phyloP scores from a whole-genome alignment of 2,888 invertebrate species.

The Sympetrum striolatum region DNA sequence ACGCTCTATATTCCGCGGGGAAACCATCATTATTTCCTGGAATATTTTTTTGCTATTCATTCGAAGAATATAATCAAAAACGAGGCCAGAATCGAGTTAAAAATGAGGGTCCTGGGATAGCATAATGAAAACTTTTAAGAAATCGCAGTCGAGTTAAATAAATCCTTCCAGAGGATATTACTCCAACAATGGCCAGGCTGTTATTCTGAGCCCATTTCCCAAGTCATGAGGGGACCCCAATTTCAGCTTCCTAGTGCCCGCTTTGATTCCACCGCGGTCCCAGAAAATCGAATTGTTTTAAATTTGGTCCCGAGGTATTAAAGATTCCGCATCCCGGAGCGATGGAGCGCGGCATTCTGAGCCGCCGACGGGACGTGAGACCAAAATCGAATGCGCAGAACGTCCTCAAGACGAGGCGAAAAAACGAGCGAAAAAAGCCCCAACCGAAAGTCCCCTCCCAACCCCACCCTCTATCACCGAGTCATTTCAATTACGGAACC shows the following conservation, averaged over 20 bases:
- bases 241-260: background rate
- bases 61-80: too few species aligned
- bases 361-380: background rate
- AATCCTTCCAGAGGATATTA: too few species aligned
- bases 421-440: background rate
- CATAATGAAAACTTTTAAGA: too few species aligned
- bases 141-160: too few species aligned
- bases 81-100: too few species aligned
- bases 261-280: background rate
- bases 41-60: too few species aligned
- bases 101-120: too few species aligned
- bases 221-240: background rate
- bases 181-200: too few species aligned
- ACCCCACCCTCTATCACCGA: background rate
- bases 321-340: background rate
- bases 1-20: too few species aligned
- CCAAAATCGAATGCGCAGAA: constrained; percentile 7
- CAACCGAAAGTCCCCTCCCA: too few species aligned
- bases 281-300: background rate
- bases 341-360: background rate
- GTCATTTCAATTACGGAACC: background rate
- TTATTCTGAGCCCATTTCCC: too few species aligned
- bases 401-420: background rate
- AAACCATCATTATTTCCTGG: too few species aligned
- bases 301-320: background rate